Base-by-base conservation (phyloP, 2,113 vertebrate genomes). In the Symphodus melops region DNA sequence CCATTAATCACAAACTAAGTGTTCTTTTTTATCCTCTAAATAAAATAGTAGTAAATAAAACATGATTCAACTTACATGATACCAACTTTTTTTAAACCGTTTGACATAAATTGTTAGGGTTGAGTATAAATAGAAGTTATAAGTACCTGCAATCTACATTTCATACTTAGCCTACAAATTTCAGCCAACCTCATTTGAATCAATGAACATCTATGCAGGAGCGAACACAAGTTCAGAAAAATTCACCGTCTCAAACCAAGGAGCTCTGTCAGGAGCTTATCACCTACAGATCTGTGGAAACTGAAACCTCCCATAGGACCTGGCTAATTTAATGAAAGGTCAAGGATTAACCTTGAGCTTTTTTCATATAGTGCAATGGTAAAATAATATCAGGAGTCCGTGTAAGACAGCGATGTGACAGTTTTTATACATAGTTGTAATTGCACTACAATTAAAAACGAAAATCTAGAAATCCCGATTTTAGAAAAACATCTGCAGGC, bases 231-330 rank as follows among this genome's bases (percentile, higher is more conserved):
- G 39, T 41, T n/a, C 17, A 33, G 62, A 55, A 61, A 77, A 85
- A 57, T 83, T 63, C 41, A 20, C 5, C 8, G 3, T 28, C 41
- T 69, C 46, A 54, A 58, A 74, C 54, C 39, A 60, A 80, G 78
- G 36, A 77, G n/a, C n/a, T n/a, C n/a, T n/a, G n/a, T n/a, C n/a
- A n/a, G n/a, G n/a, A n/a, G 51, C 39, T 88, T 81, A 92, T 89
- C 89, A 54, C 41, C 36, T n/a, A 55, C n/a, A 63, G 82, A 88
- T 84, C 86, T 76, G 57, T 75, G 81, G 54, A 83, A 90, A 77
- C 81, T 63, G 70, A 87, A 76, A 86, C 76, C 79, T 13, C 46
- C 56, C 59, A 82, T 86, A 37, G 55, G 76, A 82, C 33, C 14
- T 37, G 36, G 51, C 57, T 75, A 63, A 80, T 84, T 73, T 74